Base-by-base conservation (phyloP, 2,888 invertebrate genomes). In the Pyralis farinalis region DNA sequence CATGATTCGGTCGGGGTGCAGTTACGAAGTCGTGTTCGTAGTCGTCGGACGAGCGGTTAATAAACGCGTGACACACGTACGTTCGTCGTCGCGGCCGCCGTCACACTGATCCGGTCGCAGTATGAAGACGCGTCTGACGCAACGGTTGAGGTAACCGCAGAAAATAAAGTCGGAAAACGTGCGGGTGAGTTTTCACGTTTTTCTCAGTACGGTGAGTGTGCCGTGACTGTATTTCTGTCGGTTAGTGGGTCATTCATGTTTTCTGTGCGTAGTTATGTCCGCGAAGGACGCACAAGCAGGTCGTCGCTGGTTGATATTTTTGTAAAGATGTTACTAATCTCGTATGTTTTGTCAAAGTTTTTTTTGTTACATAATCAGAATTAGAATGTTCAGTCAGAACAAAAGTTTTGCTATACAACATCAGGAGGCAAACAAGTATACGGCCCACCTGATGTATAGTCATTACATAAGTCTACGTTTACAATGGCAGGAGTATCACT, bases 1-100 rank as follows among this genome's bases (percentile, higher is more conserved):
- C 87, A 87, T 87, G 79, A 54, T 79, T 84, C 85, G 86, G 81
- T 84, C 79, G 78, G 55, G 59, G 59, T 25, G 60, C 63, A 55
- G 42, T 72, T 70, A 68, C 76, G 81, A 64, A 68, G 72, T 80
- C 83, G 76, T 69, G 46, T 53, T 74, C 69, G 76, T 54, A 28
- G 35, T 42, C 42, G 57, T 55, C 50, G 55, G 51, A 43, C 53
- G 51, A 54, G 46, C 53, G 51, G 54, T 46, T 62, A 54, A 44
- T 28, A 22, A n/a, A 12, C 10, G 30, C 22, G 20, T 21, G 21
- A 28, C 8, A 8, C 27, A 16, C 71, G 55, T 63, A 45, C 64
- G 46, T 44, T 54, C 56, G 57, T 46, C 50, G 44, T 72, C 70
- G 46, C 71, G 60, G 55, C 57, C 64, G 70, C 53, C 59, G 56